phyloP scores from a whole-genome alignment of 2,113 vertebrate genomes.

The Sprattus sprattus region DNA sequence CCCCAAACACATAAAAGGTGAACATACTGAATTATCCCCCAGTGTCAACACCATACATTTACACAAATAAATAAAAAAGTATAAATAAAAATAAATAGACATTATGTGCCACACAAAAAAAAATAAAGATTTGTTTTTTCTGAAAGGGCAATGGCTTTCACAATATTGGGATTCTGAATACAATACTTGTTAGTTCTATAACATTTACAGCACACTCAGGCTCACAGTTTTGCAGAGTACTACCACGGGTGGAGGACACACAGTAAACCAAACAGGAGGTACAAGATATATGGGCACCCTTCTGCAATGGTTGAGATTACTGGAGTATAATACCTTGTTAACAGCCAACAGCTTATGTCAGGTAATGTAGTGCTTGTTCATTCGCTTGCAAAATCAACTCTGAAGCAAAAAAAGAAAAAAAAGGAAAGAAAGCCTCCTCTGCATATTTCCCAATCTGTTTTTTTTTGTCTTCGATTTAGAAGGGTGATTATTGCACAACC shows the following conservation, averaged over 20 bases:
- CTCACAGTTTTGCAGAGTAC: conserved; percentile 75
- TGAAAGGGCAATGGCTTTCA: conserved; percentile 71
- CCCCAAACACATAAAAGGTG: conserved; percentile 71
- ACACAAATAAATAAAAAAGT: conserved; percentile 72
- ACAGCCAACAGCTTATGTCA: conserved; percentile 73
- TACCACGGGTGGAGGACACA: conserved; percentile 63
- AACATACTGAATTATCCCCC: conserved; percentile 66
- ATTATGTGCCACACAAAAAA: conserved; percentile 67
- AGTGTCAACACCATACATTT: conserved; percentile 69
- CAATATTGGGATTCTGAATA: conserved; percentile 66
- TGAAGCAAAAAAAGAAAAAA: conserved; percentile 54
- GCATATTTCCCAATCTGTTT: conserved; percentile 55
- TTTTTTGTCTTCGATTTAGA: conserved; percentile 63
- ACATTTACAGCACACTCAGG: conserved; percentile 72
- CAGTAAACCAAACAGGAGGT: conserved; percentile 70
- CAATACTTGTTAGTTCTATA: conserved; percentile 58
- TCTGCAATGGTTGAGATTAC: conserved; percentile 57
- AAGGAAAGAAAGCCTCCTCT: conserved; percentile 55
- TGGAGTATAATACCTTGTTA: conserved; percentile 61
- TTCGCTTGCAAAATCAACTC: conserved; percentile 53
- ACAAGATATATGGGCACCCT: conserved; percentile 55
- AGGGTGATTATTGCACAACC: conserved; percentile 76
- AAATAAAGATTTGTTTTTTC: conserved; percentile 61
- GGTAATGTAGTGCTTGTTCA: conserved; percentile 70
- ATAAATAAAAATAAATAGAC: conserved; percentile 78